phyloP scores from a whole-genome alignment of 1,140 invertebrate species.

The Arctopsyche grandis region DNA sequence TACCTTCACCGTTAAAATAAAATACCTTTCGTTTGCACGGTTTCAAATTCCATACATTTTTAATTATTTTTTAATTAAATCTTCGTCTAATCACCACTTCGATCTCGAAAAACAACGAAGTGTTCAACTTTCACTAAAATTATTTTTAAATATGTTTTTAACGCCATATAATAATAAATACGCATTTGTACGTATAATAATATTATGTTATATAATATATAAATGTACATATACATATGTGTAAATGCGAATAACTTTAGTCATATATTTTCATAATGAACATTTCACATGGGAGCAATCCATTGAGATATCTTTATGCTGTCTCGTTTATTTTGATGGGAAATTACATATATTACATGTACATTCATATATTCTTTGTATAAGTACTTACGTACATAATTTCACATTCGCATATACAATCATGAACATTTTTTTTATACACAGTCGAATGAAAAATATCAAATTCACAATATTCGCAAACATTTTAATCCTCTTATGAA shows the following conservation, averaged over 20 bases:
- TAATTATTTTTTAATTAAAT: not conserved
- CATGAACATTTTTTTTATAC: not conserved
- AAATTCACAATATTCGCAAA: not conserved
- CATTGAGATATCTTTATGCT: slow-evolving; percentile 21
- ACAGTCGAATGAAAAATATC: too few relatives aligned
- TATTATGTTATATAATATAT: not conserved
- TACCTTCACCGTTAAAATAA: too few relatives aligned
- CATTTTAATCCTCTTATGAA: not conserved
- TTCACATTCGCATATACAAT: not conserved
- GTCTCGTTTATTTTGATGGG: slow-evolving; percentile 30
- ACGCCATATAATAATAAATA: too few relatives aligned
- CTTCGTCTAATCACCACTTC: not conserved
- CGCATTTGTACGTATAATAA: not conserved
- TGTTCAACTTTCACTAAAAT: too few relatives aligned
- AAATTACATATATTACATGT: too few relatives aligned
- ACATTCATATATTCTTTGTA: not conserved
- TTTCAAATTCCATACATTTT: too few relatives aligned
- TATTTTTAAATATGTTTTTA: too few relatives aligned
- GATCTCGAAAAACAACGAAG: not conserved
- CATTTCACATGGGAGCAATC: slow-evolving; percentile 30
- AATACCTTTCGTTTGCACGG: too few relatives aligned
- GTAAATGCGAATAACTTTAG: slow-evolving; percentile 6
- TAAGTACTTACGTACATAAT: not conserved
- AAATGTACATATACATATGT: not conserved
- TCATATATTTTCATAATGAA: slow-evolving; percentile 29